Evolutionary conservation across 1,140 invertebrate species (phyloP).

Genomic region (Lutraria rhynchaena): DNA sequence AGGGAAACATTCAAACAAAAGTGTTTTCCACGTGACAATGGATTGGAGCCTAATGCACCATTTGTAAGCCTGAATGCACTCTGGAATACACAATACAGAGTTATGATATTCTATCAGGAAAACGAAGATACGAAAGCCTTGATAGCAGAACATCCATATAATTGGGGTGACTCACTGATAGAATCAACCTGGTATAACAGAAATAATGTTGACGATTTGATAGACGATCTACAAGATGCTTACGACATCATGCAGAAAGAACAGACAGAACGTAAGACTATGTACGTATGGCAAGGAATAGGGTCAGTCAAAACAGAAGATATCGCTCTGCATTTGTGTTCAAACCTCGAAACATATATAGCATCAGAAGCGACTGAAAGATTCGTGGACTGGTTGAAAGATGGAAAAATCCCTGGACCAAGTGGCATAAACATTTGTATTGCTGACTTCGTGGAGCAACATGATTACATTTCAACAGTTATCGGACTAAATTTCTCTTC

Average conservation of each 20-base stretch:
- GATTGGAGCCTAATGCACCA: no score
- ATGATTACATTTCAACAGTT: slow-evolving; percentile 67
- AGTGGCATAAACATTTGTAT: slow-evolving; percentile 85
- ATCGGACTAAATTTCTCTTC: slow-evolving; percentile 71
- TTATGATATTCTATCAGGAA: slow-evolving; percentile 87
- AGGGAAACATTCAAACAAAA: slow-evolving; percentile 86
- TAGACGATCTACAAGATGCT: slow-evolving; percentile 84
- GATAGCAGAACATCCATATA: slow-evolving; percentile 82
- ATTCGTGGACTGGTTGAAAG: slow-evolving; percentile 83
- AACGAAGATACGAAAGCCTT: slow-evolving; percentile 81
- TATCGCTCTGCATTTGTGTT: slow-evolving; percentile 83
- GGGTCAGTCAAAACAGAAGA: slow-evolving; percentile 87
- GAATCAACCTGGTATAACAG: slow-evolving; percentile 92
- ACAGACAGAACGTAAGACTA: no score
- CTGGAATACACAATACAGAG: slow-evolving; percentile 85
- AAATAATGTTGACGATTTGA: slow-evolving; percentile 84
- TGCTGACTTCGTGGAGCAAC: slow-evolving; percentile 83
- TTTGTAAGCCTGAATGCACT: slow-evolving; percentile 86
- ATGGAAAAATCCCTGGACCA: slow-evolving; percentile 79
- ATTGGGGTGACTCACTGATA: slow-evolving; percentile 88
- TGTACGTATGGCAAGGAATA: slow-evolving; percentile 90
- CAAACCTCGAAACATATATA: slow-evolving; percentile 81
- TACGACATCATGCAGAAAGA: no score
- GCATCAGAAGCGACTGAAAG: slow-evolving; percentile 77
- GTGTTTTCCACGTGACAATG: slow-evolving; percentile 88